Percentiles rank a stretch among this genome's conserved stretches.
These are phyloP conservation scores for Meliscaeva auricollis DNA, from an alignment of 2,888 invertebrate genomes.

Conservation along the genomic window DNA sequence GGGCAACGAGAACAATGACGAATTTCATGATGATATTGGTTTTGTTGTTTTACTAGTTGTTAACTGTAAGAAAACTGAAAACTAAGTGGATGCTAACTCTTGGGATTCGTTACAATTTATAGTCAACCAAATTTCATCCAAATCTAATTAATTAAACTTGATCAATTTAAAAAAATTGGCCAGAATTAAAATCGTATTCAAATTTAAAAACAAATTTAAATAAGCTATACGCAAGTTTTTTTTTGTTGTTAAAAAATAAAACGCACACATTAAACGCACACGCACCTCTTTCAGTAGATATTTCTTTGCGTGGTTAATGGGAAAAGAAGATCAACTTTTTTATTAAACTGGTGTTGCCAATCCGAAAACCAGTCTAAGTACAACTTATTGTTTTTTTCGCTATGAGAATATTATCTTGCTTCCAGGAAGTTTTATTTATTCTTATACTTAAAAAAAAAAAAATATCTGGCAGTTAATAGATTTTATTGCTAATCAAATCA, in stretches of 20 bases:
- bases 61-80: constrained; percentile 71
- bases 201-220: constrained; percentile 13
- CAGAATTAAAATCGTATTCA: constrained; percentile 41
- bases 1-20: constrained; percentile 79
- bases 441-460: no score
- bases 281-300: not conserved
- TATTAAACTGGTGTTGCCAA: not conserved
- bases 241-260: not conserved
- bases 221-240: constrained; percentile 16
- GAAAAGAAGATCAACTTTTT: constrained; percentile 22
- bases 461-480: no score
- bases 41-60: constrained; percentile 50
- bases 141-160: constrained; percentile 25
- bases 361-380: no score
- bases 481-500: no score
- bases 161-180: constrained; percentile 37
- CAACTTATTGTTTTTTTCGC: no score
- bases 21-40: constrained; percentile 79
- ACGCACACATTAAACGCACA: not conserved
- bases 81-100: constrained; percentile 68
- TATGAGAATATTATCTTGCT: no score
- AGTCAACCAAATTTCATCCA: constrained; percentile 36
- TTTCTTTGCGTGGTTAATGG: constrained; percentile 1
- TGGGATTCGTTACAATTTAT: constrained; percentile 63
- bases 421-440: no score